Conservation (phyloP, 2,113 vertebrate species). For the Corythoichthys haematopterus region DNA sequence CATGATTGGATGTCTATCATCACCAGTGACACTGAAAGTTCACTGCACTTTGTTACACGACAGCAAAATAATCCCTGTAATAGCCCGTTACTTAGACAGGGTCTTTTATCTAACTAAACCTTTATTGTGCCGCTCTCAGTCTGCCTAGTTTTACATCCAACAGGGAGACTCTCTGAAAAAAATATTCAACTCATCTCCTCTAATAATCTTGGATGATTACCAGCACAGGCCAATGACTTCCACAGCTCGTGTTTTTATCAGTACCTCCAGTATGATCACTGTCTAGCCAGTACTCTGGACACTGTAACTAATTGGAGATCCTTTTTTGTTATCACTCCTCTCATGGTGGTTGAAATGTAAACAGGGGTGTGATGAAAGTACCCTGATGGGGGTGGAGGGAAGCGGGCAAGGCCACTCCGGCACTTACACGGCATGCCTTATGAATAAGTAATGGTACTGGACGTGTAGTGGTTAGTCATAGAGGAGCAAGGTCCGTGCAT, state of each 20-base stretch:
- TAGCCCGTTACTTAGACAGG: not conserved
- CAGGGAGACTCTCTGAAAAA: conserved; percentile 18
- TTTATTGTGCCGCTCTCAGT: conserved; percentile 13
- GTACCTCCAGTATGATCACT: conserved; percentile 21
- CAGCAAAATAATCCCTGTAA: not conserved
- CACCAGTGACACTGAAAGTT: too few species aligned
- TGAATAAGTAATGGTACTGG: conserved; percentile 79
- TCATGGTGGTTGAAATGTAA: conserved; percentile 69
- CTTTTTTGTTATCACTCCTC: conserved; percentile 65
- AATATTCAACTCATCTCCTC: conserved; percentile 40
- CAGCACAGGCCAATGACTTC: conserved; percentile 37
- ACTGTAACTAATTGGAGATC: conserved; percentile 69
- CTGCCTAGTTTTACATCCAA: conserved; percentile 23
- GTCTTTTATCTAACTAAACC: conserved; percentile 9
- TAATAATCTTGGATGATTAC: conserved; percentile 42
- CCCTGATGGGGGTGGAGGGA: conserved; percentile 65
- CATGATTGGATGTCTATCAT: too few species aligned
- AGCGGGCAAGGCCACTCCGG: conserved; percentile 70
- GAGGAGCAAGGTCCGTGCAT: conserved; percentile 72
- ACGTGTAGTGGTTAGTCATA: conserved; percentile 76
- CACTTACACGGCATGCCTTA: conserved; percentile 74
- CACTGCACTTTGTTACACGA: not conserved
- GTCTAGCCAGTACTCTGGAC: conserved; percentile 53
- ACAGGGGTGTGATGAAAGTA: conserved; percentile 72
- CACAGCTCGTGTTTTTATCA: conserved; percentile 58